Conservation (phyloP, 2,113 vertebrate species). For the Zingel zingel region DNA sequence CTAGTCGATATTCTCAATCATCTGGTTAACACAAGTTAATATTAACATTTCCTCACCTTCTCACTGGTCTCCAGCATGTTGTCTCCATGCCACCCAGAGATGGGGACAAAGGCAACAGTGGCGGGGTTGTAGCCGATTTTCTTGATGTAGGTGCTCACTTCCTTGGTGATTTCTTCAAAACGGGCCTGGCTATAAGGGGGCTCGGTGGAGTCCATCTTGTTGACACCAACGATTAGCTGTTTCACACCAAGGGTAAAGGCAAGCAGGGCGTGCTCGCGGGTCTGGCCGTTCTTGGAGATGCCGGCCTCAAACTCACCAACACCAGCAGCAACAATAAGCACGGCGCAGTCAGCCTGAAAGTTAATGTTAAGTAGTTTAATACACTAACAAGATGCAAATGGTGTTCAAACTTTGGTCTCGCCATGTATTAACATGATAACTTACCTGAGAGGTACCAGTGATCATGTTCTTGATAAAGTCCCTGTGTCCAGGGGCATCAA, state of each 20-base stretch:
- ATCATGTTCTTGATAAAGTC: slow-evolving; percentile 93
- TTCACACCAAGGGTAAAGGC: slow-evolving; percentile 87
- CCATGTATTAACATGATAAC: background rate
- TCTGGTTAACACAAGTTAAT: accelerated
- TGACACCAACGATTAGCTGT: slow-evolving; percentile 86
- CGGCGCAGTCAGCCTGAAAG: slow-evolving; percentile 86
- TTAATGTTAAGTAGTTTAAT: too few species aligned
- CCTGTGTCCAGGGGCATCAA: slow-evolving; percentile 86
- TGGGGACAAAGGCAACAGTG: slow-evolving; percentile 84
- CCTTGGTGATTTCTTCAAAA: slow-evolving; percentile 86
- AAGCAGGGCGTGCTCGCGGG: slow-evolving; percentile 87
- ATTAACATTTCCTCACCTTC: slow-evolving; percentile 74
- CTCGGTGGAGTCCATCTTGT: slow-evolving; percentile 89
- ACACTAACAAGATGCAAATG: too few species aligned
- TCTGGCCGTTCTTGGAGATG: slow-evolving; percentile 89
- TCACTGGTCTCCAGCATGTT: slow-evolving; percentile 85
- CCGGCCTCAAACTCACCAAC: slow-evolving; percentile 88
- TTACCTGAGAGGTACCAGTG: slow-evolving; percentile 87
- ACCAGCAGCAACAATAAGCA: slow-evolving; percentile 86
- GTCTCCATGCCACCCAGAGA: slow-evolving; percentile 88
- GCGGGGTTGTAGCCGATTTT: slow-evolving; percentile 88
- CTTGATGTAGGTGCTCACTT: slow-evolving; percentile 87
- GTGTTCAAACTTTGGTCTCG: background rate
- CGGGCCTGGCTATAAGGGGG: slow-evolving; percentile 85
- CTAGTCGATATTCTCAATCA: too few species aligned